A percentile compares a stretch with the other conserved stretches of the same genome.
These are phyloP conservation scores for Schmidtea mediterranea DNA, from an alignment of 1,140 invertebrate species.

Conservation along the genomic window DNA sequence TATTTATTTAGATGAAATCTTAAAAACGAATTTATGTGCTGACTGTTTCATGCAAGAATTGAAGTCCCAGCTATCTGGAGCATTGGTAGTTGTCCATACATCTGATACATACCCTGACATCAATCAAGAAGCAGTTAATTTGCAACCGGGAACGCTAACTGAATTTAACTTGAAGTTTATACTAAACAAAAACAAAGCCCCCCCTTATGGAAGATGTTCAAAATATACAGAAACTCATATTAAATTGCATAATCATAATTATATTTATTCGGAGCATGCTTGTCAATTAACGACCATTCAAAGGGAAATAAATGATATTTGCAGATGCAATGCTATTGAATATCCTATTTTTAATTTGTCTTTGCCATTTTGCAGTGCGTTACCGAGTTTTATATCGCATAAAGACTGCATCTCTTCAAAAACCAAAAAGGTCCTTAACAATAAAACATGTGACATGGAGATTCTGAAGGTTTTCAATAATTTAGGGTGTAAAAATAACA, in stretches of 20 bases:
- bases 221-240: neutral
- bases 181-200: neutral
- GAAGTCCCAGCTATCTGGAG: slow-evolving; percentile 1
- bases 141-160: neutral
- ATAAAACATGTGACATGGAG: neutral
- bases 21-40: neutral
- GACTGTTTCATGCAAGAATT: neutral
- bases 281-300: neutral
- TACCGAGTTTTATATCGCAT: neutral
- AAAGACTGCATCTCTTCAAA: neutral
- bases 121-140: neutral
- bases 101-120: neutral
- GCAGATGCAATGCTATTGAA: neutral
- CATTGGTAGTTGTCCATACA: neutral
- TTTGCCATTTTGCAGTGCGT: neutral
- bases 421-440: neutral
- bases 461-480: neutral
- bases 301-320: neutral
- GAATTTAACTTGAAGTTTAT: neutral
- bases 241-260: neutral
- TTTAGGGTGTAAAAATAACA: neutral
- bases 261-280: neutral
- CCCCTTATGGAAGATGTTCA: neutral
- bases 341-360: neutral
- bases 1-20: neutral